These are phyloP conservation scores for Cyanoliseus patagonus DNA, from an alignment of 2,113 vertebrate genomes.

Conservation along the genomic window DNA sequence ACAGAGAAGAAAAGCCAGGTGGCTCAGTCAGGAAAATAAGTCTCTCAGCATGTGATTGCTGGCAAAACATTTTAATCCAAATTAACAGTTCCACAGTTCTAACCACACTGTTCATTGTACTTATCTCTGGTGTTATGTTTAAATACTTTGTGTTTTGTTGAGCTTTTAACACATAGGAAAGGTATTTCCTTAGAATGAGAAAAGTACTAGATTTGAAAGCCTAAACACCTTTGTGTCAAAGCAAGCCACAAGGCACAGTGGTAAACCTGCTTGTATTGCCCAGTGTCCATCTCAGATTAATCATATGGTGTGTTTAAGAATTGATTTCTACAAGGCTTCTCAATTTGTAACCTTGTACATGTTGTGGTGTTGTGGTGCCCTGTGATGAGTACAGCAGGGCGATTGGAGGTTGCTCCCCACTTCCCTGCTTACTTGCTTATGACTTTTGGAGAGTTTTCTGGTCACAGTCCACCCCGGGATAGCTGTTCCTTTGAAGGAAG, in stretches of 20 bases:
- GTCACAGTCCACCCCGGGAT: background rate
- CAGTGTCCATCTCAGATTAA: background rate
- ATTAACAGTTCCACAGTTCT: background rate
- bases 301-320: background rate
- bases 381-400: background rate
- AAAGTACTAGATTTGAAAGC: background rate
- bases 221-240: background rate
- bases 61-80: background rate
- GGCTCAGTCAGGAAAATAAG: background rate
- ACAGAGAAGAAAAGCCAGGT: background rate
- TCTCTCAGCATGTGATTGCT: background rate
- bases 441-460: background rate
- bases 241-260: background rate
- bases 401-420: background rate
- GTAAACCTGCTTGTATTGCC: background rate
- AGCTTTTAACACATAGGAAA: background rate
- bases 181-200: background rate
- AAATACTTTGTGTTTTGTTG: background rate
- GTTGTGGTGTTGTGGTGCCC: accelerated
- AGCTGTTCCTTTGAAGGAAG: background rate
- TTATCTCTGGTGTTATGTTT: background rate
- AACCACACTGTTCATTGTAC: background rate
- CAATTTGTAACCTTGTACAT: background rate
- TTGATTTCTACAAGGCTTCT: background rate
- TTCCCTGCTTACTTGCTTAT: background rate